Percentiles rank a stretch among this genome's conserved stretches.
Conservation (phyloP, 1,140 invertebrate genomes). For the Acyrthosiphon pisum region DNA sequence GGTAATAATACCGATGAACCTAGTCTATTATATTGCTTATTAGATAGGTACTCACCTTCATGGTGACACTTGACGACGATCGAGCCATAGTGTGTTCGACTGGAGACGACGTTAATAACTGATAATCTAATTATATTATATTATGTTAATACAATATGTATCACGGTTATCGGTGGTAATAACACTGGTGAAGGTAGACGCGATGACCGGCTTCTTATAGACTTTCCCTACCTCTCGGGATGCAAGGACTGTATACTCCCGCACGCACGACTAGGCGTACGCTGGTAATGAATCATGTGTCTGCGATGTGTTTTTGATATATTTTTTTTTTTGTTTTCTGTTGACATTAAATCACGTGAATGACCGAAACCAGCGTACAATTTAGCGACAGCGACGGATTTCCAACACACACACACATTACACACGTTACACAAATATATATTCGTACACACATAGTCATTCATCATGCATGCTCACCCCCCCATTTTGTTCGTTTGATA, state of each 20-base stretch:
- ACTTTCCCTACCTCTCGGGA: slow-evolving; percentile 43
- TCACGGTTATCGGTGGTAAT: neutral
- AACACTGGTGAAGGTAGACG: neutral
- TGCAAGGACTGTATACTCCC: neutral
- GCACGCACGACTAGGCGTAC: neutral
- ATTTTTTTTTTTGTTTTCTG: neutral
- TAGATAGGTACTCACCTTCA: neutral
- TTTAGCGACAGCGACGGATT: neutral
- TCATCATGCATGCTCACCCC: neutral
- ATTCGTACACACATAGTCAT: neutral
- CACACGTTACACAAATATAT: neutral
- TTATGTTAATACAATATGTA: neutral
- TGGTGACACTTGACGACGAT: neutral
- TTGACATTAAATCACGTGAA: neutral
- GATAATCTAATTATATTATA: neutral
- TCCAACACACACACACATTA: neutral
- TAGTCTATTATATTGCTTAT: neutral
- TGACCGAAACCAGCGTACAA: neutral
- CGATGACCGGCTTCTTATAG: neutral
- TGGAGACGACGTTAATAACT: neutral
- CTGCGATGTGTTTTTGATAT: neutral
- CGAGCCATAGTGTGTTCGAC: neutral
- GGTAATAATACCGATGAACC: neutral
- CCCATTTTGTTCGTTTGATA: neutral
- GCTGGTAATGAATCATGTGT: neutral